Conservation (phyloP, 2,888 invertebrate genomes). For the Fabriciana adippe region DNA sequence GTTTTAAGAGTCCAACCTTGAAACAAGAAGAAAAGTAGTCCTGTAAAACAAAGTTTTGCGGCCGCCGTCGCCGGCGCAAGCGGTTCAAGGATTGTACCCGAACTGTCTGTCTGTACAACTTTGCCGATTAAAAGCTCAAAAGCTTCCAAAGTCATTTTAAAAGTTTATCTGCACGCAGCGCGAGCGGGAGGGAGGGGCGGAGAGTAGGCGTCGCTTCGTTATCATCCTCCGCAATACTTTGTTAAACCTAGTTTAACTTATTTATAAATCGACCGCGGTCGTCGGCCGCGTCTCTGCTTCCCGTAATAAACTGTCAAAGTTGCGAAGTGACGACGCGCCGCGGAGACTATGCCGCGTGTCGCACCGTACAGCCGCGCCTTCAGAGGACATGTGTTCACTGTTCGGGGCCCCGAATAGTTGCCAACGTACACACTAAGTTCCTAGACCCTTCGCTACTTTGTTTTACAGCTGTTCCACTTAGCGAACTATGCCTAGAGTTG, state of each 20-base stretch:
- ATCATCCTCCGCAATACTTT: conserved; percentile 76
- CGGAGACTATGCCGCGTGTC: conserved; percentile 42
- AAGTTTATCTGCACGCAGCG: conserved; percentile 82
- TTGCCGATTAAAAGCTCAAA: conserved; percentile 84
- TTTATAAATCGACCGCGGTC: conserved; percentile 75
- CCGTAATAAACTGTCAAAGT: conserved; percentile 75
- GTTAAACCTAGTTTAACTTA: conserved; percentile 79
- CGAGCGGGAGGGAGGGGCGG: conserved; percentile 54
- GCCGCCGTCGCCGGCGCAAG: conserved; percentile 83
- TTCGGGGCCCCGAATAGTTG: conserved; percentile 60
- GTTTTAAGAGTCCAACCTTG: conserved; percentile 84
- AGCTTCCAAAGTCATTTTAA: conserved; percentile 84
- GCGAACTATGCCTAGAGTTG: conserved; percentile 81
- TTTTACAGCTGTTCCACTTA: conserved; percentile 83
- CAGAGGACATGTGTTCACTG: conserved; percentile 62
- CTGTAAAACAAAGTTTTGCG: conserved; percentile 84
- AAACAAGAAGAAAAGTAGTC: conserved; percentile 84
- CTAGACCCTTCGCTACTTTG: conserved; percentile 82
- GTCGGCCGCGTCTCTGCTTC: conserved; percentile 59
- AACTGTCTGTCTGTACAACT: conserved; percentile 84
- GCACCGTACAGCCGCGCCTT: conserved; percentile 45
- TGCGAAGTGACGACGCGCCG: conserved; percentile 49
- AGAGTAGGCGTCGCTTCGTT: conserved; percentile 71
- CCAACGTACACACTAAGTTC: conserved; percentile 78
- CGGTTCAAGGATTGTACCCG: conserved; percentile 83